Conservation (phyloP, 2,888 invertebrate genomes). For the Drosophila pegasa region DNA sequence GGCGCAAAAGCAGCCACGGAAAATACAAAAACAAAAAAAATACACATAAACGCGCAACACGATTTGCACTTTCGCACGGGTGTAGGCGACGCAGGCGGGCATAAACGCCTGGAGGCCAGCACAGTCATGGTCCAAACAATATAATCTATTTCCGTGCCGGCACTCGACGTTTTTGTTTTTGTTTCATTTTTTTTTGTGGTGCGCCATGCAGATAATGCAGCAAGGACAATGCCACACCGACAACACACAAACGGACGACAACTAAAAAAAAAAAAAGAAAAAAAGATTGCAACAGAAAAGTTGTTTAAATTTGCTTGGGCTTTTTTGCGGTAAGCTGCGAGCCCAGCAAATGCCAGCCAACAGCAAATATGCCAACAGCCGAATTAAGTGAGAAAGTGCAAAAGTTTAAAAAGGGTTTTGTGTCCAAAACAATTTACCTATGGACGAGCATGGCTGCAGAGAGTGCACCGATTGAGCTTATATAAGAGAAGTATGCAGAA, state of each 20-base stretch:
- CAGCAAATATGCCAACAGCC: constrained; percentile 67
- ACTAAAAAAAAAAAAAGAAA: background rate
- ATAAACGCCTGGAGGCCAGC: constrained; percentile 68
- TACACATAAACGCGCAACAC: constrained; percentile 31
- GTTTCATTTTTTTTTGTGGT: constrained; percentile 17
- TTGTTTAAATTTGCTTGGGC: constrained; percentile 62
- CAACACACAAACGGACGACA: constrained; percentile 12
- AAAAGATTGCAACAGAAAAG: constrained; percentile 28
- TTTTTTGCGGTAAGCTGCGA: constrained; percentile 52
- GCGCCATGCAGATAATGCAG: constrained; percentile 53
- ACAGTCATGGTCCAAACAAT: constrained; percentile 68
- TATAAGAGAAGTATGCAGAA: too few species aligned
- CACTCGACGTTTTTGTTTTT: constrained; percentile 53
- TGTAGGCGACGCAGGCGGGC: background rate
- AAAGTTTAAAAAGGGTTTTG: constrained; percentile 42
- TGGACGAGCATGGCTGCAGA: background rate
- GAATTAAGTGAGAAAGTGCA: constrained; percentile 51
- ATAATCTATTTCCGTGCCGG: constrained; percentile 73
- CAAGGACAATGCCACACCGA: constrained; percentile 17
- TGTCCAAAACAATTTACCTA: constrained; percentile 9
- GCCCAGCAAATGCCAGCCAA: constrained; percentile 42
- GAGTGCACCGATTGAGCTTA: background rate
- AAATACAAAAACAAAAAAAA: background rate
- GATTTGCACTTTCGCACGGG: constrained; percentile 67
- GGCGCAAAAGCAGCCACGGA: constrained; percentile 1